These are phyloP conservation scores for Coptotermes formosanus DNA, from an alignment of 1,140 invertebrate species.

Conservation along the genomic window DNA sequence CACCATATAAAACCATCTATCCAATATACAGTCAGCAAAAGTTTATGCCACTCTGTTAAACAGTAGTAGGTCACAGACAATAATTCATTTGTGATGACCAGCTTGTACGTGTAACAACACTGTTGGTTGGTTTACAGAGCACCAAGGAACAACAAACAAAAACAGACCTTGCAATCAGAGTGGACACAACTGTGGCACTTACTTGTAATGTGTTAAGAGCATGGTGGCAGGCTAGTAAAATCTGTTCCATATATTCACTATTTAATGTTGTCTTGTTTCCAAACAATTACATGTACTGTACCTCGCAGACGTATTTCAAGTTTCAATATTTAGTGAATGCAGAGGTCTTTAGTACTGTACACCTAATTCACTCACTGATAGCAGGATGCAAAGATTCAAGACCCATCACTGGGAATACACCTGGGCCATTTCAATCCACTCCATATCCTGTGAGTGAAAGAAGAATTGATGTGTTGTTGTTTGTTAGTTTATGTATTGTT, in stretches of 20 bases:
- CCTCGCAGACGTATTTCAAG: no score
- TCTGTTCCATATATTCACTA: neutral
- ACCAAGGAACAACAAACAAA: slow-evolving; percentile 7
- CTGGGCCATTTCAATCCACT: no score
- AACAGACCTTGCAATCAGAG: neutral
- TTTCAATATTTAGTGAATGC: neutral
- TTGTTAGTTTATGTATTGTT: no score
- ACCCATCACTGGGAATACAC: no score
- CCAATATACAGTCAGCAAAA: slow-evolving; percentile 22
- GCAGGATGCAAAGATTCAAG: no score
- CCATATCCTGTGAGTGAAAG: no score
- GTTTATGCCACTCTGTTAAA: neutral
- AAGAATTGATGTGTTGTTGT: no score
- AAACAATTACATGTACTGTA: neutral
- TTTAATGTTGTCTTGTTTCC: neutral
- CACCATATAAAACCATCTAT: slow-evolving; percentile 28
- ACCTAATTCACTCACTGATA: no score
- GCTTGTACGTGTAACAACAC: neutral
- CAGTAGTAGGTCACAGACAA: slow-evolving; percentile 15
- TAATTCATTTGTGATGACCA: slow-evolving; percentile 1
- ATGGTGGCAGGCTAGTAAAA: slow-evolving; percentile 14
- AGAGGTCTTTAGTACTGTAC: no score
- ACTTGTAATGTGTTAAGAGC: no score
- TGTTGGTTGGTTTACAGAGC: neutral
- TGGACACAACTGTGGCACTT: no score